Evolutionary conservation across 2,888 invertebrate genomes (phyloP), one percentile per base, ranked within the genome.

Genomic region (Melanostoma mellinum): DNA sequence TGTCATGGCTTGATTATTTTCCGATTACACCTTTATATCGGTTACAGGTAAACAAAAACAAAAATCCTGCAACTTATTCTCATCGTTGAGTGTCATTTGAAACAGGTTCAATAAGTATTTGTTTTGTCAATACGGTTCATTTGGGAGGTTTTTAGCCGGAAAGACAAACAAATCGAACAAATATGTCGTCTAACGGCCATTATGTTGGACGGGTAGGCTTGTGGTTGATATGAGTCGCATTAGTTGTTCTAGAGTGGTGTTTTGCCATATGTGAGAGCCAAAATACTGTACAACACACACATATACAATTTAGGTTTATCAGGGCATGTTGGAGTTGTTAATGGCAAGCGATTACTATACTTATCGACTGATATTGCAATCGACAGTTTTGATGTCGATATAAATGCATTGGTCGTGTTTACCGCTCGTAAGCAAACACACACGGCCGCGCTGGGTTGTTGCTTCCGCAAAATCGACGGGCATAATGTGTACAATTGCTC

Each of bases 1-100:
- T 80, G 74, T 85, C 85, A 80, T 72, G 72, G 76, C 75, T 85
- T 85, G 75, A 85, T 85, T 80, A 80, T 80, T 85, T 85, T 76
- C 63, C 80, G 80, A 85, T 85, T 85, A 80, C 75, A 85, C 68
- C 71, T 79, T 74, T 56, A 69, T 69, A 84, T 63, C 73, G 42
- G 40, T 69, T 69, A 55, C 20, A 32, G 48, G 60, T 20, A 20
- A 20, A 20, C 20, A 20, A 20, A 20, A 52, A 52, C 35, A 20
- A 58, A 58, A 58, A 65, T 52, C 32, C 4, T 56, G n/a, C n/a
- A 46, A 63, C 20, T 20, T 20, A 20, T 20, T 20, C 20, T 20
- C 20, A 36, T 32, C 38, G 32, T 58, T 58, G 38, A 9, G 42
- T 40, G 36, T n/a, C 20, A 6, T 38, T 67, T 30, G 38, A 35